Evolutionary conservation across 1,140 invertebrate species (phyloP).

Genomic region (Heterodera carotae): DNA sequence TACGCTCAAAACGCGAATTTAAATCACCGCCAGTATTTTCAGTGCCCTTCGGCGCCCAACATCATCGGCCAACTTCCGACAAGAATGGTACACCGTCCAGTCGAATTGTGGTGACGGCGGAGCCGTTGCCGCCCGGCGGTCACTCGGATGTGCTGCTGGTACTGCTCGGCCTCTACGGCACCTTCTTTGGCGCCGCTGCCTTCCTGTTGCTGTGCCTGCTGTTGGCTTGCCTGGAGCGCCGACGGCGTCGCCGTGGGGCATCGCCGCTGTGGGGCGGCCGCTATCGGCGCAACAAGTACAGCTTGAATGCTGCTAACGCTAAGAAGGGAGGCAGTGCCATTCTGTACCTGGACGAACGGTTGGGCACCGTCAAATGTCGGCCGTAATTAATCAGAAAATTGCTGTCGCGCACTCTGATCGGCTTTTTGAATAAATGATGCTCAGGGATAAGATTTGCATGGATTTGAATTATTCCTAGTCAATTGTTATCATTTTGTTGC

Average conservation of each 20-base stretch:
- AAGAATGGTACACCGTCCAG: not conserved
- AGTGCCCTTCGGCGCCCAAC: not conserved
- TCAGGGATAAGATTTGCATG: no score
- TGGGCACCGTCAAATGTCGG: constrained; percentile 7
- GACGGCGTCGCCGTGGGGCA: constrained; percentile 6
- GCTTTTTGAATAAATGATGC: no score
- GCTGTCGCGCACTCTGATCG: no score
- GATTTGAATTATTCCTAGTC: no score
- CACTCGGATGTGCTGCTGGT: constrained; percentile 25
- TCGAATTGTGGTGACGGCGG: constrained; percentile 12
- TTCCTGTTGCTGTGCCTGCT: constrained; percentile 27
- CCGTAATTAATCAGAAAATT: no score
- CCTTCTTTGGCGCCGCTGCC: constrained; percentile 20
- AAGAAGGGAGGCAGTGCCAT: constrained; percentile 5
- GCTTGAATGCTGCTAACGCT: not conserved
- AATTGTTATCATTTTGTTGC: no score
- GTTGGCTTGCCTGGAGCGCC: constrained; percentile 21
- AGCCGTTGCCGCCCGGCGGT: constrained; percentile 19
- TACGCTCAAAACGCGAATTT: no score
- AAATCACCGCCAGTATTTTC: not conserved
- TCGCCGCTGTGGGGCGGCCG: not conserved
- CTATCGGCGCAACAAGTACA: not conserved
- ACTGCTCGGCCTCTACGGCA: constrained; percentile 18
- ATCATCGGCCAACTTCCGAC: not conserved
- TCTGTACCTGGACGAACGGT: constrained; percentile 4